phyloP scores from a whole-genome alignment of 1,140 invertebrate species.

The Maconellicoccus hirsutus region DNA sequence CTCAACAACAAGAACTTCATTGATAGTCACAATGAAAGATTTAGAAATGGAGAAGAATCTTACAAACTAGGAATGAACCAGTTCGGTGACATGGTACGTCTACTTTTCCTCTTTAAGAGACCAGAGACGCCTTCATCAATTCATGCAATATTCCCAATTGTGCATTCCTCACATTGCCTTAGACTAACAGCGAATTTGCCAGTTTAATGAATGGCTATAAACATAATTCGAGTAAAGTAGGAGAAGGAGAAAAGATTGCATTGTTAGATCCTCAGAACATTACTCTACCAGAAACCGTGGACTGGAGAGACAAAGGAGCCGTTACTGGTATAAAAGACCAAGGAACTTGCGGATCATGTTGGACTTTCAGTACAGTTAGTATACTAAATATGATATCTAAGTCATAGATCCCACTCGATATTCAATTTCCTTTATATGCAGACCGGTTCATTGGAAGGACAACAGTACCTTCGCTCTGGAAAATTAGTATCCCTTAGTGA shows the following conservation, averaged over 20 bases:
- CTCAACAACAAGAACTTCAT: no score
- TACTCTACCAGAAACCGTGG: background rate
- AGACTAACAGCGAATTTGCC: slow-evolving; percentile 69
- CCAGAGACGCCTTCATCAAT: no score
- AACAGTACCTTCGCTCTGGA: slow-evolving; percentile 77
- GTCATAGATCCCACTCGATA: no score
- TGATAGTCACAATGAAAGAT: no score
- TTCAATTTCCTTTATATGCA: slow-evolving; percentile 34
- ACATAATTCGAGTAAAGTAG: slow-evolving; percentile 36
- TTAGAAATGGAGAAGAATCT: no score
- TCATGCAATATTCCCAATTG: no score
- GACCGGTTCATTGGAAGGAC: slow-evolving; percentile 91
- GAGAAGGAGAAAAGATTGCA: slow-evolving; percentile 23
- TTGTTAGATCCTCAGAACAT: background rate
- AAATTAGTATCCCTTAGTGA: slow-evolving; percentile 84
- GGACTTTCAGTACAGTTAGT: no score
- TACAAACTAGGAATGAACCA: no score
- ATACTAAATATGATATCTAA: no score
- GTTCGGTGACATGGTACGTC: no score
- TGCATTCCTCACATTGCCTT: slow-evolving; percentile 26
- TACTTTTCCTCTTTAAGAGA: no score
- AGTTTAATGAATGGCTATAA: slow-evolving; percentile 70
- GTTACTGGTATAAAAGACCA: background rate
- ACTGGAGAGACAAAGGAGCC: background rate
- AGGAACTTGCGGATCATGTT: background rate